Base-by-base conservation (phyloP, 2,113 vertebrate genomes). In the Carettochelys insculpta region DNA sequence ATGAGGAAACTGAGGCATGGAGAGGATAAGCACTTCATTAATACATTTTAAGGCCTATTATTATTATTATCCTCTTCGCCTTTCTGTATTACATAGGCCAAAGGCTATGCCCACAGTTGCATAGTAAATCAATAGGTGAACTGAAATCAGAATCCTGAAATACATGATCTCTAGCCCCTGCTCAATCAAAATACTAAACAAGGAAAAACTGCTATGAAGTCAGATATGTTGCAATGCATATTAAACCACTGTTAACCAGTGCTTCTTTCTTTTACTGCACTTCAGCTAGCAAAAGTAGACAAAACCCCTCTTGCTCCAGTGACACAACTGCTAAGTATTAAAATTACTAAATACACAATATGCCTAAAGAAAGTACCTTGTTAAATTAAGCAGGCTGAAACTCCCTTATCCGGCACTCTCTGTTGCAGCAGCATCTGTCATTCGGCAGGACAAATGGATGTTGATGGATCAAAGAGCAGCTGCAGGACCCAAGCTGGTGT, bases 281-380 rank as follows among this genome's bases (percentile, higher is more conserved):
- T 48, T 94, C 58, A 92, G 52, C 8, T 75, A 87, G 9, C 50
- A 87, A 89, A 85, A 50, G 48, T 6, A 80, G 48, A 82, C 4
- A 56, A 86, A 92, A 87, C 19, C 25, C 34, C 3, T 6, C 38
- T 92, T 93, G 19, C 80, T 83, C 22, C 43, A 91, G 51, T 24
- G 73, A 85, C 3, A 85, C 73, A 86, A 81, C 34, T 90, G 81
- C 85, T 85, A 93, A 2, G 8, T n/a, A 19, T 52, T 85, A 45
- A 77, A 95, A 93, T 88, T 77, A 93, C 53, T 85, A 92, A 82
- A 85, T 12, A 88, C 61, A 75, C 6, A 85, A 83, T 61, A 85
- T 0, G 5, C 80, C 83, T 89, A 80, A 1, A 7, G 78, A 92
- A 96, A 96, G 77, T 10, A 93, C 24, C 65, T 81, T 38, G 87